Evolutionary conservation across 1,140 invertebrate genomes (phyloP).

Genomic region (Oreohelix idahoensis): DNA sequence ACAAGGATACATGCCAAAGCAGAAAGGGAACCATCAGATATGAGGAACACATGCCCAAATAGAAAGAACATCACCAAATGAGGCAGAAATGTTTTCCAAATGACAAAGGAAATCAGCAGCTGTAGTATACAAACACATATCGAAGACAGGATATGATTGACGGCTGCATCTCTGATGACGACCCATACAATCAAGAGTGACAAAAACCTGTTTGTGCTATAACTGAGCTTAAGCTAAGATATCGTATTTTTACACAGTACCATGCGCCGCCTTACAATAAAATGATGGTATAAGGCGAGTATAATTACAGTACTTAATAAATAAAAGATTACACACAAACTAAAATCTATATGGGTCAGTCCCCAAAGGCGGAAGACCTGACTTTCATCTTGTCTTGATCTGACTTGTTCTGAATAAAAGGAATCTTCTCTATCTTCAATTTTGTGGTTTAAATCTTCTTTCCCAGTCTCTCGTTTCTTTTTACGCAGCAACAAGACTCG

Average conservation of each 20-base stretch:
- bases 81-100: no score
- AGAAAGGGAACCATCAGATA: no score
- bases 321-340: slow-evolving; percentile 84
- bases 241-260: slow-evolving; percentile 29
- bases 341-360: slow-evolving; percentile 78
- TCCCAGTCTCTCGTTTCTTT: not conserved
- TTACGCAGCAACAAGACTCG: slow-evolving; percentile 51
- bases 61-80: no score
- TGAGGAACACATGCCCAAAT: no score
- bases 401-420: not conserved
- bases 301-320: slow-evolving; percentile 80
- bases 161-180: no score
- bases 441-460: slow-evolving; percentile 29
- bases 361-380: slow-evolving; percentile 35
- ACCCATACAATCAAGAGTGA: no score
- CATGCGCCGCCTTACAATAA: slow-evolving; percentile 52
- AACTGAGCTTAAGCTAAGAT: not conserved
- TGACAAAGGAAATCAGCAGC: no score
- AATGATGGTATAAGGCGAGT: slow-evolving; percentile 81
- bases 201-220: no score
- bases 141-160: no score
- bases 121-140: no score
- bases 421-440: not conserved
- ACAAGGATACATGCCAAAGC: no score
- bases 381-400: slow-evolving; percentile 11